A percentile compares a stretch with the other conserved stretches of the same genome.
phyloP scores from a whole-genome alignment of 2,797 vertebrate genomes.

The Phoebastria nigripes region DNA sequence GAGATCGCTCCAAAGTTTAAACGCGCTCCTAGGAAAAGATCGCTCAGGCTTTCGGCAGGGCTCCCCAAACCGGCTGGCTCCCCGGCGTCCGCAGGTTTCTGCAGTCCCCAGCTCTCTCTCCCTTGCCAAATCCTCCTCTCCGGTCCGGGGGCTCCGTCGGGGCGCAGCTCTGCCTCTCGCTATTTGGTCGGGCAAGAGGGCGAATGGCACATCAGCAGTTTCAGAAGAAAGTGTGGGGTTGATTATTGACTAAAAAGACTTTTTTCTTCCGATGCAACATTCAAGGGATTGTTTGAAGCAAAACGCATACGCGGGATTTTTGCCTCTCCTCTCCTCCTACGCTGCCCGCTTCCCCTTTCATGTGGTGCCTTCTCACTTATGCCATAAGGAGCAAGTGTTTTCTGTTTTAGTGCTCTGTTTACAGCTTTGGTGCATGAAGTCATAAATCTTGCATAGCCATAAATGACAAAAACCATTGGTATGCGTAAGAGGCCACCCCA shows the following conservation, averaged over 20 bases:
- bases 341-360: conserved; percentile 79
- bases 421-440: conserved; percentile 83
- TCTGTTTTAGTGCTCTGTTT: conserved; percentile 86
- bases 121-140: not conserved
- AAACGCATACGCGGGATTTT: conserved; percentile 86
- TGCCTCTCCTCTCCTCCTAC: conserved; percentile 87
- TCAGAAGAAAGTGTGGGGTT: conserved; percentile 85
- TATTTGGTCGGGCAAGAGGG: conserved; percentile 55
- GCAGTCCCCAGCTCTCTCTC: not conserved
- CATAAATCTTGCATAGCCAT: conserved; percentile 90
- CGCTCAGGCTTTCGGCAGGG: not conserved
- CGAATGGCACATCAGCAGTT: conserved; percentile 86
- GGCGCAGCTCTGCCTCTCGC: conserved; percentile 45
- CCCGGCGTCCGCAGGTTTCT: not conserved
- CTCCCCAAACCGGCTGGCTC: not conserved
- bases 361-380: conserved; percentile 77
- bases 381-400: conserved; percentile 83
- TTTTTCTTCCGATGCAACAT: conserved; percentile 73
- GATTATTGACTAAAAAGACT: conserved; percentile 89
- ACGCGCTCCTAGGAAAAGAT: not conserved
- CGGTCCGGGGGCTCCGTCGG: conserved; percentile 58
- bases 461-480: conserved; percentile 88
- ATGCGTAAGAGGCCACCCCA: conserved; percentile 86
- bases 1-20: conserved; percentile 9
- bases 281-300: conserved; percentile 74